These are phyloP conservation scores for Heterocephalus glaber DNA, from an alignment of 2,113 vertebrate species.

Conservation along the genomic window DNA sequence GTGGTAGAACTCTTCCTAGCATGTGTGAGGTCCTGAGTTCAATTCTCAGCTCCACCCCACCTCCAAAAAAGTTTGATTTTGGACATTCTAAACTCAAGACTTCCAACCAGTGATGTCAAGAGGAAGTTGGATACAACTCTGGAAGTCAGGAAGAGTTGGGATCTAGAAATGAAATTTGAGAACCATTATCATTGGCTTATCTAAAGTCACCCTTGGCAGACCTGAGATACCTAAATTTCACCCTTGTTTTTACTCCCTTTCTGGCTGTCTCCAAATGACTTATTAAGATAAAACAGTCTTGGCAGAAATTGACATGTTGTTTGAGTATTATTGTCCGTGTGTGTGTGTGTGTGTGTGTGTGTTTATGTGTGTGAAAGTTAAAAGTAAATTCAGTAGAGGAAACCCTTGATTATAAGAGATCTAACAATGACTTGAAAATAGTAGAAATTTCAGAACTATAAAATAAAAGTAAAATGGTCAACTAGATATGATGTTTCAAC, in stretches of 20 bases:
- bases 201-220: not conserved
- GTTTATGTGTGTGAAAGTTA: not conserved
- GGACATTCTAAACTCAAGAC: not conserved
- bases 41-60: not conserved
- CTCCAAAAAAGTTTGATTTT: not conserved
- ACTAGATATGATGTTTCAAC: not conserved
- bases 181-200: not conserved
- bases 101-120: not conserved
- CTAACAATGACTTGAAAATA: not conserved
- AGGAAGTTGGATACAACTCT: not conserved
- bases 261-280: not conserved
- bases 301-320: not conserved
- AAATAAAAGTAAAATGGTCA: constrained; percentile 1
- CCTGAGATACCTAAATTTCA: not conserved
- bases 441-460: not conserved
- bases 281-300: constrained; percentile 9
- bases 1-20: not conserved
- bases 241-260: not conserved
- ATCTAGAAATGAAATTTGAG: constrained; percentile 18
- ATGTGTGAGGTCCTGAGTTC: not conserved
- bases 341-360: not conserved
- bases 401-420: not conserved
- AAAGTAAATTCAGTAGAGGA: not conserved
- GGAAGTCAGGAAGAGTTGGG: not conserved
- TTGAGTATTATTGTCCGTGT: not conserved